A percentile compares a stretch with the other conserved stretches of the same genome.
phyloP scores from a whole-genome alignment of 2,797 vertebrate genomes.

The Melanotaenia pygmaea region DNA sequence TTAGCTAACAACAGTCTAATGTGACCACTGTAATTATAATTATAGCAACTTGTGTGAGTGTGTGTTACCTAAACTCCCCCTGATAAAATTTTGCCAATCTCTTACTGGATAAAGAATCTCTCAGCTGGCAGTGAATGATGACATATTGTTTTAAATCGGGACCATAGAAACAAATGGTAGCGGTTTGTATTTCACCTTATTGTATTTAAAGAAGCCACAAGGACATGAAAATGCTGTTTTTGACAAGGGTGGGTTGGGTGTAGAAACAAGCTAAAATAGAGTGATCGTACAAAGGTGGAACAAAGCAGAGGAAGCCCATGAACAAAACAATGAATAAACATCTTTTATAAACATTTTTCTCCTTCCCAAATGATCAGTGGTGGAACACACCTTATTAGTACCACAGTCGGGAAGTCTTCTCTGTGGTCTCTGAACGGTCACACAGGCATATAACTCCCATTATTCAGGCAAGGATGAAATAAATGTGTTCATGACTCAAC shows the following conservation, averaged over 20 bases:
- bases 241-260: slow-evolving; percentile 9
- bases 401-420: too few species aligned
- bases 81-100: background rate
- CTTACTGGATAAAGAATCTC: slow-evolving; percentile 63
- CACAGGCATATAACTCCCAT: too few species aligned
- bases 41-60: too few species aligned
- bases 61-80: too few species aligned
- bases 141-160: slow-evolving; percentile 26
- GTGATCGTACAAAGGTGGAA: slow-evolving; percentile 7
- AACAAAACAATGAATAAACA: too few species aligned
- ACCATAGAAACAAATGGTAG: slow-evolving; percentile 30
- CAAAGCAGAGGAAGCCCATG: too few species aligned
- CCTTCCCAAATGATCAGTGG: too few species aligned
- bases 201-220: slow-evolving; percentile 28
- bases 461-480: background rate
- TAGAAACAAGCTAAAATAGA: background rate
- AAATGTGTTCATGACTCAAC: background rate
- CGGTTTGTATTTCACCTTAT: slow-evolving; percentile 37
- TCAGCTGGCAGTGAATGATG: slow-evolving; percentile 54
- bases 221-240: slow-evolving; percentile 15
- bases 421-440: too few species aligned
- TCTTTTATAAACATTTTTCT: too few species aligned
- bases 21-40: too few species aligned
- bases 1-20: too few species aligned
- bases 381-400: too few species aligned